These are phyloP conservation scores for Lithobates sylvaticus DNA, from an alignment of 2,797 vertebrate genomes.

Conservation along the genomic window DNA sequence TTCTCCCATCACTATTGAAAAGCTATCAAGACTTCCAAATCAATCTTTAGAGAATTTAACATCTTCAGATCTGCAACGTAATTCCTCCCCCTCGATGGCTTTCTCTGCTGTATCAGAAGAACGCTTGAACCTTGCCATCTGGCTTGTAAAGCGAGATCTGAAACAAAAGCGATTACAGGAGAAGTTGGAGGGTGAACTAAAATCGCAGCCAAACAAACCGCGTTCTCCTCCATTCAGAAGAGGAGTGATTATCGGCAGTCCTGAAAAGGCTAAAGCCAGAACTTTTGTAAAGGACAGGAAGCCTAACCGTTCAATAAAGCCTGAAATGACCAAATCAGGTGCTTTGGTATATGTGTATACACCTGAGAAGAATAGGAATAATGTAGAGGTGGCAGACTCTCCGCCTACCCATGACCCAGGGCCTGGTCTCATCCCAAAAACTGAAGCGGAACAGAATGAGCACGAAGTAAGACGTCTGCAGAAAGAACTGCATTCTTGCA, in stretches of 20 bases:
- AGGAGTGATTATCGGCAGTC: no score
- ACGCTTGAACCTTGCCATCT: conserved; percentile 83
- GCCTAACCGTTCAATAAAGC: conserved; percentile 62
- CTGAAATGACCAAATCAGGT: conserved; percentile 65
- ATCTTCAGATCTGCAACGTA: conserved; percentile 63
- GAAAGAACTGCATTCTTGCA: conserved; percentile 83
- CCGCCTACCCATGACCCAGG: conserved; percentile 75
- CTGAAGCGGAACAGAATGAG: conserved; percentile 71
- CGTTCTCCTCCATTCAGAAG: background rate
- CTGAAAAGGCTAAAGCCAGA: conserved; percentile 35
- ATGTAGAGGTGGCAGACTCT: conserved; percentile 65
- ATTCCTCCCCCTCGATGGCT: conserved; percentile 72
- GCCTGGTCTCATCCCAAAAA: conserved; percentile 51
- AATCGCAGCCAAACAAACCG: background rate
- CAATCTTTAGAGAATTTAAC: conserved; percentile 37
- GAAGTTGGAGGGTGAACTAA: conserved; percentile 57
- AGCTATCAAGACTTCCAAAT: conserved; percentile 70
- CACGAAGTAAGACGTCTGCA: conserved; percentile 85
- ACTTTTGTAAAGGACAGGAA: conserved; percentile 42
- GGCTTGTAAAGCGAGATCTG: conserved; percentile 88
- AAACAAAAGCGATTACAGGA: conserved; percentile 74
- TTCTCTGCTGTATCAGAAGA: conserved; percentile 92
- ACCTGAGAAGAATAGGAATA: conserved; percentile 64
- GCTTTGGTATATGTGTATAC: conserved; percentile 69
- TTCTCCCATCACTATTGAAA: conserved; percentile 88